phyloP scores from a whole-genome alignment of 2,113 vertebrate species.

The Colinus virginianus region DNA sequence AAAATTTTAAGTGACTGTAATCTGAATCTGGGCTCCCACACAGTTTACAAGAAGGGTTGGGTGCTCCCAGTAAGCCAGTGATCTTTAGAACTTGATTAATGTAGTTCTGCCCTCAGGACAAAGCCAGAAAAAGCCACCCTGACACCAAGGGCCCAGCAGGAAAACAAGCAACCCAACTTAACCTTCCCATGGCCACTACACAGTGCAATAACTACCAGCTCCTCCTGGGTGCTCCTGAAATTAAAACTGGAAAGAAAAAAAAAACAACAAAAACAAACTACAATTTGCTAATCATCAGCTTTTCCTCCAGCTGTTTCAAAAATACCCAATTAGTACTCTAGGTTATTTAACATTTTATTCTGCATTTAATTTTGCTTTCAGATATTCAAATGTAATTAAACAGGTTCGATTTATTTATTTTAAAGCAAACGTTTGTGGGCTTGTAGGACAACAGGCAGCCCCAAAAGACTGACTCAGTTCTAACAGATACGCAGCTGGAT shows the following conservation, averaged over 20 bases:
- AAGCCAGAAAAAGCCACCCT: not conserved
- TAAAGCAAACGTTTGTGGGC: not conserved
- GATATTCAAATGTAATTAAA: not conserved
- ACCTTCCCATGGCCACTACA: not conserved
- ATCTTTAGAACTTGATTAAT: not conserved
- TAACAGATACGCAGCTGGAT: not conserved
- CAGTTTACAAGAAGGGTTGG: not conserved
- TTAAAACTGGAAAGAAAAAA: not conserved
- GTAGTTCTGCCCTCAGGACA: not conserved
- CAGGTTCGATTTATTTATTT: not conserved
- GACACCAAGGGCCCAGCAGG: not conserved
- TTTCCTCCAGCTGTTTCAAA: constrained; percentile 14
- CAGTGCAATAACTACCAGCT: not conserved
- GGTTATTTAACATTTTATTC: not conserved
- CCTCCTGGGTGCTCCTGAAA: not conserved
- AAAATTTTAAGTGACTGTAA: not conserved
- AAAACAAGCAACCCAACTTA: not conserved
- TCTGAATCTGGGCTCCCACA: not conserved
- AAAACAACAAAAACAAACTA: not conserved
- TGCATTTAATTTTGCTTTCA: not conserved
- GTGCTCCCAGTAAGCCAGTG: not conserved
- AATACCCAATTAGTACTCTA: not conserved
- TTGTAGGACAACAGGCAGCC: not conserved
- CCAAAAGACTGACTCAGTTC: not conserved
- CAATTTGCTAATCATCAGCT: not conserved